Conservation (phyloP, 2,797 vertebrate species). For the Merluccius polli region DNA sequence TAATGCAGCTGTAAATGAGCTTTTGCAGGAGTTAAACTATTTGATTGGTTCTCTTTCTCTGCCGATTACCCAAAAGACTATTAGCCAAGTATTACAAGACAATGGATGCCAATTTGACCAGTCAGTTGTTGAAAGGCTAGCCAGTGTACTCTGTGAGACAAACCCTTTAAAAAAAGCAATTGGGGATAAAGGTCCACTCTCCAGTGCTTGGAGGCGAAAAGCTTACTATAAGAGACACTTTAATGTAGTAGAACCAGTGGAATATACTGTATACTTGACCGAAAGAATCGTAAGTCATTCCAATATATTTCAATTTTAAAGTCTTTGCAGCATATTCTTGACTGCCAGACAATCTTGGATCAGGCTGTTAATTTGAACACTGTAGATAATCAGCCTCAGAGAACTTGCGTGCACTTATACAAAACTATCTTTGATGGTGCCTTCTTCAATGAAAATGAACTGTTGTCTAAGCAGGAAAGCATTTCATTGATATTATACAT, state of each 20-base stretch:
- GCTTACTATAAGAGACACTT: conserved; percentile 13
- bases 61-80: conserved; percentile 10
- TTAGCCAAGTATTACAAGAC: conserved; percentile 25
- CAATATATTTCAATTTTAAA: conserved; percentile 26
- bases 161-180: conserved; percentile 18
- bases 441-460: background rate
- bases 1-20: conserved; percentile 19
- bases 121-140: conserved; percentile 26
- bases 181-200: conserved; percentile 22
- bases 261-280: background rate
- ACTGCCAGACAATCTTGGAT: conserved; percentile 26
- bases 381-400: background rate
- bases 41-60: conserved; percentile 28
- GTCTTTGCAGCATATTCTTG: conserved; percentile 24
- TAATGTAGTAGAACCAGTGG: background rate
- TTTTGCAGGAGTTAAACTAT: conserved; percentile 22
- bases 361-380: conserved; percentile 23
- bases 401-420: background rate
- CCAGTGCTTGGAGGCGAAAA: conserved; percentile 22
- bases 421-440: background rate
- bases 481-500: background rate
- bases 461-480: background rate
- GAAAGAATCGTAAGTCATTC: conserved; percentile 7
- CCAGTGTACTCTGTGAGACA: conserved; percentile 23
- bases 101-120: conserved; percentile 23